These are phyloP conservation scores for Charina bottae DNA, from an alignment of 2,113 vertebrate genomes.

Conservation along the genomic window DNA sequence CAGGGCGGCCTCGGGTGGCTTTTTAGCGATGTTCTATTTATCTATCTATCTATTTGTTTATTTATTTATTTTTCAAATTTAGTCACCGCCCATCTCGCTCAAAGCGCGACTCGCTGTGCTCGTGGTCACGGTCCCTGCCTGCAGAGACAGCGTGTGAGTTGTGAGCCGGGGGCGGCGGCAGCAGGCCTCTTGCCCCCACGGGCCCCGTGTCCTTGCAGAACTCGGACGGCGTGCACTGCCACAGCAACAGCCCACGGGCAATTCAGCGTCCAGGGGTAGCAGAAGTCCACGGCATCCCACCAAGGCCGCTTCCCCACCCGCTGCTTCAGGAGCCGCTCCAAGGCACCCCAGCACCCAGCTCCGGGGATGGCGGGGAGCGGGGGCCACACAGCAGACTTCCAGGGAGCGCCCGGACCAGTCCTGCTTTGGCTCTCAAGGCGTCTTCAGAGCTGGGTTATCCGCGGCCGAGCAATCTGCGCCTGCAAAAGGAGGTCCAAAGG, in stretches of 20 bases:
- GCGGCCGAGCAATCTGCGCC: constrained; percentile 13
- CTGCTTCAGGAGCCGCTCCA: not conserved
- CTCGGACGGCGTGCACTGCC: not conserved
- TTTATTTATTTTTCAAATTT: no score
- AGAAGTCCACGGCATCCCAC: not conserved
- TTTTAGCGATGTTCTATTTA: no score
- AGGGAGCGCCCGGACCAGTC: not conserved
- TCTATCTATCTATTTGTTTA: no score
- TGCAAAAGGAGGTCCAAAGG: not conserved
- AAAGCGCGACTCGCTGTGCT: not conserved
- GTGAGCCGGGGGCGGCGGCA: no score
- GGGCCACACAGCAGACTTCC: not conserved
- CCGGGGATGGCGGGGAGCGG: no score
- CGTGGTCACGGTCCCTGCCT: not conserved
- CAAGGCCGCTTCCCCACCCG: not conserved
- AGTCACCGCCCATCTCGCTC: no score
- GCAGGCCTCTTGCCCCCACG: not conserved
- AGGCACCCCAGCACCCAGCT: not conserved
- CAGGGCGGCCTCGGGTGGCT: not conserved
- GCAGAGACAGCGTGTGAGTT: not conserved
- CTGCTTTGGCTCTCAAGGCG: fast-evolving
- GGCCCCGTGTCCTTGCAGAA: not conserved
- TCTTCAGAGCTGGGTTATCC: constrained; percentile 5
- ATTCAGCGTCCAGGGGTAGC: not conserved
- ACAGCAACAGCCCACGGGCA: not conserved